These are phyloP conservation scores for Calliscelio sp. DNA, from an alignment of 2,888 invertebrate species.

Conservation along the genomic window DNA sequence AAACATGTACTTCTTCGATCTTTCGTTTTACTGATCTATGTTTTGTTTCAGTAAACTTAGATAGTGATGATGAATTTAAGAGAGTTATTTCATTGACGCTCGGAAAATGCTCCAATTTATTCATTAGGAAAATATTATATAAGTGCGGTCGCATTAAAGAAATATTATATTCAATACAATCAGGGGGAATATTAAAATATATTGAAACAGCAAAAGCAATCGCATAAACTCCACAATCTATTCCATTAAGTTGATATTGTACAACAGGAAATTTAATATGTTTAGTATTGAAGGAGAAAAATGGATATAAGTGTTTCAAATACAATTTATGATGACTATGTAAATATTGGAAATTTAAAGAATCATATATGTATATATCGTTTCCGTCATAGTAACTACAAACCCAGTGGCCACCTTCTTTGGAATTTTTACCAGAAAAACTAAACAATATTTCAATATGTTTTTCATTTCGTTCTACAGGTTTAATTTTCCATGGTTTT, in stretches of 20 bases:
- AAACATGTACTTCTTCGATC: too few relatives aligned
- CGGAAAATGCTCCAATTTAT: not conserved
- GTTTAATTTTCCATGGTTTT: constrained; percentile 29
- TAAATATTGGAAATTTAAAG: constrained; percentile 26
- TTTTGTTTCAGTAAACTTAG: too few relatives aligned
- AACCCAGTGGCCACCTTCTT: constrained; percentile 25
- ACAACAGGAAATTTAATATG: constrained; percentile 23
- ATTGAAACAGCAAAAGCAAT: constrained; percentile 34
- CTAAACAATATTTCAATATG: constrained; percentile 43
- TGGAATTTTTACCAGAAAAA: not conserved
- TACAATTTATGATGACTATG: constrained; percentile 26
- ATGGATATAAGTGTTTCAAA: constrained; percentile 33
- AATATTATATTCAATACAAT: constrained; percentile 4
- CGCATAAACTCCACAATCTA: constrained; percentile 38
- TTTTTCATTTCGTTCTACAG: constrained; percentile 13
- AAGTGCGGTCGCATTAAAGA: constrained; percentile 27
- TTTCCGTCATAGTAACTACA: constrained; percentile 34
- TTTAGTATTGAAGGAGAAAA: constrained; percentile 6
- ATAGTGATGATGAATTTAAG: too few relatives aligned
- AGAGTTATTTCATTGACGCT: too few relatives aligned
- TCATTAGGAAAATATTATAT: constrained; percentile 21
- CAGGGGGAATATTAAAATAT: constrained; percentile 7
- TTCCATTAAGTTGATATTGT: constrained; percentile 26
- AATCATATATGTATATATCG: constrained; percentile 36
- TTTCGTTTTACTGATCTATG: too few relatives aligned